Evolutionary conservation across 2,113 vertebrate species (phyloP), one percentile per base, ranked within the genome.

Genomic region (Leptodactylus fuscus): DNA sequence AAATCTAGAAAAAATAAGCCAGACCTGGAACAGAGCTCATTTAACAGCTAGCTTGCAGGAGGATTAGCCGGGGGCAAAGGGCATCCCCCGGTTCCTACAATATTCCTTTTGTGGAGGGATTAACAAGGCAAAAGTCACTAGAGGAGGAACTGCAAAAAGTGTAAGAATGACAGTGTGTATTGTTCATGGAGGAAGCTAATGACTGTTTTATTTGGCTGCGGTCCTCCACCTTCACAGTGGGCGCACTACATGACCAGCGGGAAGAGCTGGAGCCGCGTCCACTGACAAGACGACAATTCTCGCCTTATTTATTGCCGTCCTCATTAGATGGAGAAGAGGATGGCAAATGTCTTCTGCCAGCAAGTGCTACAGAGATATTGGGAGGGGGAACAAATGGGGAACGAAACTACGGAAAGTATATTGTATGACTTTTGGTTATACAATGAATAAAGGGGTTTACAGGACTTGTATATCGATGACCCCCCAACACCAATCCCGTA

Each of bases 11-110:
- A 83, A 90, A 85, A 87, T 87, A 58, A 88, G 70, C 87, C 88
- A 67, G 85, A 74, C 38, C 24, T 91, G 88, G 93, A 90, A 93
- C 87, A 91, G 87, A 76, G 91, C 92, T 94, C 91, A 94, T 94
- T 94, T 93, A 91, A 90, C 88, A 87, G 58, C 88, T 91, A 90
- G 89, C 87, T 90, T 91, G 89, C 38, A 87, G 92, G 91, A 94
- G 91, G 90, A 91, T 94, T 95, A 93, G 78, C 87, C 89, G 29
- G 81, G 92, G 92, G 94, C 92, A 94, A 76, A 91, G 93, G 89
- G 91, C 88, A 88, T 89, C 89, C 89, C 87, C 12, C 90, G 93
- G 87, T 90, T 95, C 91, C 90, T 88, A 93, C 91, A 89, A 89
- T 88, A 88, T 87, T 51, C 80, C 79, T n/a, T 34, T 87, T 88